phyloP scores from a whole-genome alignment of 2,113 vertebrate species.

The Myanophis thanlyinensis region DNA sequence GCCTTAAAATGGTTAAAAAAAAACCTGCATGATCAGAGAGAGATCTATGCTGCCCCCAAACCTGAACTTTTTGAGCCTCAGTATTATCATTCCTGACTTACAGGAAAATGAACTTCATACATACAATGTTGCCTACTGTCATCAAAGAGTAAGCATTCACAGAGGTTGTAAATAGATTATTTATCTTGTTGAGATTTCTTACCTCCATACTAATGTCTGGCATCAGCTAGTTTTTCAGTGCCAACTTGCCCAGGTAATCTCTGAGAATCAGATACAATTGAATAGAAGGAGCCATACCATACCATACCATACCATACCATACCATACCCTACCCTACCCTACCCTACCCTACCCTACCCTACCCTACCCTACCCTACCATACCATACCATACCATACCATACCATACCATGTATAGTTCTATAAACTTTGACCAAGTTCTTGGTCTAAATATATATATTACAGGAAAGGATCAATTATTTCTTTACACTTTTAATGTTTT shows the following conservation, averaged over 20 bases:
- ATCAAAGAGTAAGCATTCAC: not conserved
- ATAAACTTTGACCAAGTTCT: constrained; percentile 2
- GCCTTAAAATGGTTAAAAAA: not conserved
- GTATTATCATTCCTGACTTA: not conserved
- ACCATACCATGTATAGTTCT: too few species aligned
- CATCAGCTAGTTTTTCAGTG: not conserved
- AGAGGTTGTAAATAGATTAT: not conserved
- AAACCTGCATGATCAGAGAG: not conserved
- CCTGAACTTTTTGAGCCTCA: not conserved
- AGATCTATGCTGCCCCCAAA: not conserved
- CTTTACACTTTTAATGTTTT: constrained; percentile 23
- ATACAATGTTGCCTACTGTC: not conserved
- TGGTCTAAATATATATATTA: not conserved
- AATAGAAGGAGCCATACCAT: not conserved
- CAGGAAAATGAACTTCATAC: not conserved
- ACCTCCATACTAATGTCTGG: not conserved
- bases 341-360: too few species aligned
- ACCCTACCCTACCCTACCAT: too few species aligned
- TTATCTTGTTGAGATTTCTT: not conserved
- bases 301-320: too few species aligned
- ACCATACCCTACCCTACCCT: too few species aligned
- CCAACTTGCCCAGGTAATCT: not conserved
- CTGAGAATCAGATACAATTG: not conserved
- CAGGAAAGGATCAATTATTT: not conserved
- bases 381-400: too few species aligned